These are phyloP conservation scores for Maniola jurtina DNA, from an alignment of 1,140 invertebrate genomes.

Conservation along the genomic window DNA sequence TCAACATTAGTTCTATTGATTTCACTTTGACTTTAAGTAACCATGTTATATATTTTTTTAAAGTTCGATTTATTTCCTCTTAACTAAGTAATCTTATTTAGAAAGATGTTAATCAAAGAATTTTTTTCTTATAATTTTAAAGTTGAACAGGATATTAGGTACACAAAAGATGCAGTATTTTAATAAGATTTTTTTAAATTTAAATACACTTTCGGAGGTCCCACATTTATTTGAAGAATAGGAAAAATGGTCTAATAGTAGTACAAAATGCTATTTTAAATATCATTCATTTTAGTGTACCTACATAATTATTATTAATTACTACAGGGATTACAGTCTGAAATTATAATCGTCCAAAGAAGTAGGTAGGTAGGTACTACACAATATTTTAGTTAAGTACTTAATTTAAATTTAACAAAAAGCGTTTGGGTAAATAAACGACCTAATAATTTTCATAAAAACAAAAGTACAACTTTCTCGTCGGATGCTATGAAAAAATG, in stretches of 20 bases:
- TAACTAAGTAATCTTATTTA: constrained; percentile 6
- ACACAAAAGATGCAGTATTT: constrained; percentile 16
- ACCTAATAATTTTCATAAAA: too few relatives aligned
- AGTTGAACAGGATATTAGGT: constrained; percentile 15
- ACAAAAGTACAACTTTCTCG: neutral
- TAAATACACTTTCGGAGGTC: constrained; percentile 58
- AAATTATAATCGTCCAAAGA: too few relatives aligned
- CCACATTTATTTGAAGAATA: constrained; percentile 57
- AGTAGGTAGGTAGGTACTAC: too few relatives aligned
- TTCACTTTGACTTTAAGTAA: neutral
- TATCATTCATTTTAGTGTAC: constrained; percentile 7
- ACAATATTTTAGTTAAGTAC: too few relatives aligned
- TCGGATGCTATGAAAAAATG: neutral
- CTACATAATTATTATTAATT: neutral
- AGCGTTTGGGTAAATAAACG: too few relatives aligned
- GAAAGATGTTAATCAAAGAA: constrained; percentile 6
- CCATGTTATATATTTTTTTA: neutral
- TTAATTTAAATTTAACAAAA: too few relatives aligned
- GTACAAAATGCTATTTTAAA: constrained; percentile 17
- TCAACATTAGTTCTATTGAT: constrained; percentile 33
- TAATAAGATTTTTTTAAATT: constrained; percentile 36
- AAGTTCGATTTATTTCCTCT: constrained; percentile 6
- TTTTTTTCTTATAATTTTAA: constrained; percentile 17
- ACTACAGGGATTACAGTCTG: neutral
- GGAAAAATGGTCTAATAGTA: constrained; percentile 40